These are phyloP conservation scores for Nansenia antarctica DNA, from an alignment of 2,113 vertebrate species.

Conservation along the genomic window DNA sequence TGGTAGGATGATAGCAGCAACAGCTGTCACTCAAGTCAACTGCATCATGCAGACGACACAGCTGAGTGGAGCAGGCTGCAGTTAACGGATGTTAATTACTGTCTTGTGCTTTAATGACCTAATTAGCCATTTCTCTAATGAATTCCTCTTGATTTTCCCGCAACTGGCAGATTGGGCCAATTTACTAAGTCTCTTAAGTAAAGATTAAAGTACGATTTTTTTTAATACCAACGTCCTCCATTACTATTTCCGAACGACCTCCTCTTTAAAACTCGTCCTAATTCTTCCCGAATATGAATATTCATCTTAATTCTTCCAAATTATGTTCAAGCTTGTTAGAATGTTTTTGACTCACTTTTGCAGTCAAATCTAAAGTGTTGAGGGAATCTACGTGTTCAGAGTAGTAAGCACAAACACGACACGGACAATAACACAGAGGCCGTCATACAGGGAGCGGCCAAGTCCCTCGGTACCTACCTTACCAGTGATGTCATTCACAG, in stretches of 20 bases:
- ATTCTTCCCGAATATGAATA: too few relatives aligned
- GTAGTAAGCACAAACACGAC: too few relatives aligned
- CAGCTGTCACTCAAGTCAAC: background rate
- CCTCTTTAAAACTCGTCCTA: too few relatives aligned
- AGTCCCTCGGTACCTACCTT: slow-evolving; percentile 84
- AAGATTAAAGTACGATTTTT: too few relatives aligned
- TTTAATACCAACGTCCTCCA: too few relatives aligned
- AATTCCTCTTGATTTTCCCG: background rate
- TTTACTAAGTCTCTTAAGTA: background rate
- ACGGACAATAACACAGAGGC: background rate
- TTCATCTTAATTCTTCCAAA: too few relatives aligned
- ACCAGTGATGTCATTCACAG: slow-evolving; percentile 94
- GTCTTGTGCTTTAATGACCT: background rate
- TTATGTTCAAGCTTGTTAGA: too few relatives aligned
- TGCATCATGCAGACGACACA: background rate
- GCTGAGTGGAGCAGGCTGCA: background rate
- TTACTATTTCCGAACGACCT: too few relatives aligned
- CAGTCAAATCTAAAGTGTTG: too few relatives aligned
- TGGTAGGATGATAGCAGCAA: too few relatives aligned
- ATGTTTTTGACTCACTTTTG: too few relatives aligned
- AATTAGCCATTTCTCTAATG: background rate
- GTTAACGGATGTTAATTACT: background rate
- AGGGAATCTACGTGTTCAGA: too few relatives aligned
- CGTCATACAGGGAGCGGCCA: background rate
- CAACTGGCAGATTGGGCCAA: background rate